Evolutionary conservation across 2,888 invertebrate genomes (phyloP).

Genomic region (Morpho achilles): DNA sequence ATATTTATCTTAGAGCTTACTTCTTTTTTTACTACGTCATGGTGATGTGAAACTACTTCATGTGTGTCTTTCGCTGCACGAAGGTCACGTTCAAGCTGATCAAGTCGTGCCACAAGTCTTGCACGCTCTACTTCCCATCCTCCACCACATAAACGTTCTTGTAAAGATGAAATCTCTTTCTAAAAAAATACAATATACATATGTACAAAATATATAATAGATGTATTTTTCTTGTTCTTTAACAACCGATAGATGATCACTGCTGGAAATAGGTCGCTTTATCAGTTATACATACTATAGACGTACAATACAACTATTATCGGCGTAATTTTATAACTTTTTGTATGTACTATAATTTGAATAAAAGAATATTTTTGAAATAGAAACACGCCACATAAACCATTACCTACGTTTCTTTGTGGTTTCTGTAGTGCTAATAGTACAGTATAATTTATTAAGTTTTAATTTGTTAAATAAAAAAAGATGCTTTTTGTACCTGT

Average conservation of each 20-base stretch:
- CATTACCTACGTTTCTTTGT: no score
- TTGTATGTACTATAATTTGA: no score
- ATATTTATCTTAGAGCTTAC: conserved; percentile 31
- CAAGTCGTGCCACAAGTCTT: conserved; percentile 83
- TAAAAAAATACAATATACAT: conserved; percentile 26
- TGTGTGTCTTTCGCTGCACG: conserved; percentile 86
- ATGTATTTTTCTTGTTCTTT: no score
- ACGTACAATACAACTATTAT: no score
- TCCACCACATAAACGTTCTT: conserved; percentile 73
- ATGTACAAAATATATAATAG: no score
- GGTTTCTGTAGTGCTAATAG: no score
- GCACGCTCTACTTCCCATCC: conserved; percentile 83
- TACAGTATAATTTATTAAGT: not conserved
- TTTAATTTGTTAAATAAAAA: not conserved
- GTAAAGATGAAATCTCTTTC: conserved; percentile 64
- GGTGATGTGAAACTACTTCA: conserved; percentile 86
- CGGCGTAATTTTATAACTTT: no score
- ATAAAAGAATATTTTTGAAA: no score
- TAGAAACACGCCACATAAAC: no score
- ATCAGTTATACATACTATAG: no score
- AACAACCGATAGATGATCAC: no score
- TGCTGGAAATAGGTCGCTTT: no score
- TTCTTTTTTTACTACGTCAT: conserved; percentile 82
- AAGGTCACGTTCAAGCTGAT: conserved; percentile 87
- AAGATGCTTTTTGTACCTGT: conserved; percentile 68